Base-by-base conservation (phyloP, 2,113 vertebrate species). In the Neoarius graeffei region DNA sequence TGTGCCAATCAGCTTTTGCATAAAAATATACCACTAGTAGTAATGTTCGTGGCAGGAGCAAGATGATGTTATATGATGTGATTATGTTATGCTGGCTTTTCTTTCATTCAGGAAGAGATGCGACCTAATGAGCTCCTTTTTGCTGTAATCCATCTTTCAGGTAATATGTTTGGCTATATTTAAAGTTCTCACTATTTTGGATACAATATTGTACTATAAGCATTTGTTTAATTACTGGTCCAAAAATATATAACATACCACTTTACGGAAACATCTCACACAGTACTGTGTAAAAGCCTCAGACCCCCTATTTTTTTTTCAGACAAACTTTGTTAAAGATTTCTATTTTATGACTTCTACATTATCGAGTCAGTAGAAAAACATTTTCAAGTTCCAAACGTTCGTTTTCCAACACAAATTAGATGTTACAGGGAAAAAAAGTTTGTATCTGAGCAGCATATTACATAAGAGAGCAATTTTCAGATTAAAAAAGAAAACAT, bases 131-230 rank as follows among this genome's bases (percentile, higher is more conserved):
- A 54, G 54, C 62, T 88, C 35, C 5, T 90, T 27, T 60, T 89
- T 76, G 85, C 85, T 54, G 67, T 86, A 30, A 81, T 90, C 59
- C 86, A 87, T 87, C 60, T 84, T 19, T 85, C 89, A 87, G 89
- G 89, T 90, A 90, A 85, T 35, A 48, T 84, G 64, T 27, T 35
- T 30, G 3, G 1, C 13, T 52, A 23, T 71, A 19, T 67, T 66
- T n/a, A 25, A 52, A 77, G 25, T 23, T 76, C 25, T 50, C 50
- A 76, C 5, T 50, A 25, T 11, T 76, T 76, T 23, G 25, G 25
- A 13, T 50, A 11, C 42, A 76, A n/a, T 25, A 25, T 25, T 76
- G 42, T 5, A 25, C 25, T 50, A 25, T 25, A 23, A 50, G 42
- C 8, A 23, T 48, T 42, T 73, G 7, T 4, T 20, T 20, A 42